Percentiles rank a stretch among this genome's conserved stretches.
These are phyloP conservation scores for Willisornis vidua DNA, from an alignment of 2,113 vertebrate genomes.

Conservation along the genomic window DNA sequence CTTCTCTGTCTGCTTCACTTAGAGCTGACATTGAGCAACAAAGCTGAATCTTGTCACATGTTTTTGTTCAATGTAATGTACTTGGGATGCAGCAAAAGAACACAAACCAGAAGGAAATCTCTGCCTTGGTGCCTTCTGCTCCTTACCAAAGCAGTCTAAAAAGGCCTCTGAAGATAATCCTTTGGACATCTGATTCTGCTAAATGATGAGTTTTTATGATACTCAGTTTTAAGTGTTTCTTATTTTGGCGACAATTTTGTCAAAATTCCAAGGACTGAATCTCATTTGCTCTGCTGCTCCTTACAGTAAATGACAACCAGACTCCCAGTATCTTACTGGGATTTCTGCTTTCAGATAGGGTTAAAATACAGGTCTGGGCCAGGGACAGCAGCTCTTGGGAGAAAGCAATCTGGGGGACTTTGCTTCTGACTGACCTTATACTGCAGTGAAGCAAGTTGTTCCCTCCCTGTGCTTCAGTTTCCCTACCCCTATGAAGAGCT, in stretches of 20 bases:
- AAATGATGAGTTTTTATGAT: background rate
- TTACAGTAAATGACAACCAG: background rate
- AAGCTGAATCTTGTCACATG: conserved; percentile 26
- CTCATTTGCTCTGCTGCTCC: background rate
- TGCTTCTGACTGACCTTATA: background rate
- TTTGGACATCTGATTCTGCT: conserved; percentile 43
- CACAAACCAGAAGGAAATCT: conserved; percentile 12
- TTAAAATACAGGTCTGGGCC: background rate
- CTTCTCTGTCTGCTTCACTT: background rate
- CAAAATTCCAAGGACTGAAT: conserved; percentile 17
- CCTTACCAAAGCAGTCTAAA: background rate
- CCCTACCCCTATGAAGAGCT: background rate
- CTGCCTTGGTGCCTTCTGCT: background rate
- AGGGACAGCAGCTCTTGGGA: background rate
- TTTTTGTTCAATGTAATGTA: conserved; percentile 41
- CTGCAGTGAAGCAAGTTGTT: background rate
- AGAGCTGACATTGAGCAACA: conserved; percentile 32
- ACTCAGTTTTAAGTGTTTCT: background rate
- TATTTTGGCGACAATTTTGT: conserved; percentile 22
- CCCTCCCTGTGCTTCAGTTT: background rate
- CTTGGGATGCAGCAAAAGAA: conserved; percentile 7
- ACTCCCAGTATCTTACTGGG: background rate
- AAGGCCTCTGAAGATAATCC: background rate
- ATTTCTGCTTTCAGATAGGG: background rate
- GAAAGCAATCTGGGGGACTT: background rate